These are phyloP conservation scores for Bellardia pandia DNA, from an alignment of 2,888 invertebrate species.

Conservation along the genomic window DNA sequence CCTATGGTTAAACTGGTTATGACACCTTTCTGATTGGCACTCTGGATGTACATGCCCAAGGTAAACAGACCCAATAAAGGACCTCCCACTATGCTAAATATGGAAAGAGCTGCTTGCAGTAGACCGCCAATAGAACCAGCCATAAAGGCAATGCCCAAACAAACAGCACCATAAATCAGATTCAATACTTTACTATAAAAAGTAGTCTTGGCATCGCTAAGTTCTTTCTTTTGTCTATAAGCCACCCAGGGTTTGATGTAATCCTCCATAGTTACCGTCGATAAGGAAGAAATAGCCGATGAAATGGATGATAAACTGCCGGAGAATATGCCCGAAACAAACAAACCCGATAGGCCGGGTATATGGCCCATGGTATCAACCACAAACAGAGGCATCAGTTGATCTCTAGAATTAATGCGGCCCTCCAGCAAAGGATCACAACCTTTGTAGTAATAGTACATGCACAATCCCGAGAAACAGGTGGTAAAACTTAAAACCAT, in stretches of 20 bases:
- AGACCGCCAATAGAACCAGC: conserved; percentile 93
- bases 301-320: conserved; percentile 96
- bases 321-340: conserved; percentile 95
- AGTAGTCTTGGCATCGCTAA: conserved; percentile 84
- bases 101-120: conserved; percentile 93
- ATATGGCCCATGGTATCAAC: conserved; percentile 89
- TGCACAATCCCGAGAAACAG: conserved; percentile 91
- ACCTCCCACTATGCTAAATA: conserved; percentile 94
- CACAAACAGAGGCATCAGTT: conserved; percentile 92
- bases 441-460: conserved; percentile 91
- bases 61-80: conserved; percentile 94
- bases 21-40: conserved; percentile 90
- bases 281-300: conserved; percentile 94
- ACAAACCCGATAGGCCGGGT: conserved; percentile 94
- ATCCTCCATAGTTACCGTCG: conserved; percentile 95
- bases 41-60: conserved; percentile 92
- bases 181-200: conserved; percentile 89
- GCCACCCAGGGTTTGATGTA: conserved; percentile 87
- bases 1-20: conserved; percentile 88
- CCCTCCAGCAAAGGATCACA: conserved; percentile 91
- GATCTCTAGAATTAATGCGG: conserved; percentile 88
- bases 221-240: conserved; percentile 80
- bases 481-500: conserved; percentile 90
- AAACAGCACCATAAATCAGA: conserved; percentile 89
- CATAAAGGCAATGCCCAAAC: conserved; percentile 92